Evolutionary conservation across 1,140 invertebrate species (phyloP), one percentile per base, ranked within the genome.

Genomic region (Platyscapa corneri): DNA sequence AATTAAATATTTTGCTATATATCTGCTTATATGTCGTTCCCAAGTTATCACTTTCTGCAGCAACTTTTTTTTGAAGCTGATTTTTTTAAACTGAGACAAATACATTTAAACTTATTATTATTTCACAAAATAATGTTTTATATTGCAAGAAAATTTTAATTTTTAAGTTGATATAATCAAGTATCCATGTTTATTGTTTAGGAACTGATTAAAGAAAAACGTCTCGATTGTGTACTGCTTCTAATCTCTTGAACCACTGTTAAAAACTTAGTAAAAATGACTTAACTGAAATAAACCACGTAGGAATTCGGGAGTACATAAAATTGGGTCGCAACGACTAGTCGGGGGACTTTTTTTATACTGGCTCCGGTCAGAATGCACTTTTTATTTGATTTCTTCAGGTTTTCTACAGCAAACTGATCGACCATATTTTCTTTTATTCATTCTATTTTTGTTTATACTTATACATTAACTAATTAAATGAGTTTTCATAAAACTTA

Each of bases 321-420:
- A 80, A 80, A 79, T 79, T 8, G 0, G 8, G 27, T 16, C 3
- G 65, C 64, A 12, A 23, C 32, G n/a, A 74, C n/a, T 60, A 74
- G 20, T 74, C 30, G 32, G 14, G 83, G 53, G 34, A 75, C 65
- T 70, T 72, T 84, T 72, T 32, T 72, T 56, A 8, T 67, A 37
- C 49, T 85, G 46, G 34, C 16, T 32, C 46, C 53, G 32, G 46
- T 79, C 49, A 85, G 53, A 80, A 80, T 64, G 77, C 49, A 85
- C 83, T 80, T 85, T 85, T 85, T 85, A 80, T 85, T 80, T 80
- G 77, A 85, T 74, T 85, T 74, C 20, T 23, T 32, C 7, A 60
- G 32, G 49, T 83, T 83, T 42, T 32, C 32, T 72, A 65, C 39
- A 42, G n/a, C 27, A 0, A 8, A 23, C 37, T 60, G 16, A 27